These are phyloP conservation scores for Drosophila truncata DNA, from an alignment of 1,140 invertebrate species.

Conservation along the genomic window DNA sequence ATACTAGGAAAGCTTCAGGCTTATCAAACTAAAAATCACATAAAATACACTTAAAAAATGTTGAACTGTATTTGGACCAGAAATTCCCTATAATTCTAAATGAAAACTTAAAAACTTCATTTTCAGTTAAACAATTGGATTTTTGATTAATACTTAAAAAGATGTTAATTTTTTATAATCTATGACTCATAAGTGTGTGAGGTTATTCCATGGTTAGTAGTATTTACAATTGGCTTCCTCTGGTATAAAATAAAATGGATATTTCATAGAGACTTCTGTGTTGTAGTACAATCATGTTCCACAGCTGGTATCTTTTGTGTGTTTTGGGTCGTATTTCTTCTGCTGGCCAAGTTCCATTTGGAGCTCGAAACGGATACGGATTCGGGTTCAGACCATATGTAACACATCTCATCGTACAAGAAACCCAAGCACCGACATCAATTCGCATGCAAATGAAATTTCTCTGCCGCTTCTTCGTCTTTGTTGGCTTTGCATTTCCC, in stretches of 20 bases:
- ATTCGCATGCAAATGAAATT: constrained; percentile 53
- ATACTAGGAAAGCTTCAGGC: constrained; percentile 5
- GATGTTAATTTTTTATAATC: background rate
- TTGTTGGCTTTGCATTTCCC: constrained; percentile 33
- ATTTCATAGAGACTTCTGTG: background rate
- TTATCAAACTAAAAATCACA: background rate
- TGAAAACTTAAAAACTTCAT: too few relatives aligned
- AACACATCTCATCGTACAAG: constrained; percentile 30
- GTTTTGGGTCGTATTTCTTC: constrained; percentile 9
- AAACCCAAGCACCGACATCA: constrained; percentile 34
- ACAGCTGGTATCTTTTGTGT: constrained; percentile 32
- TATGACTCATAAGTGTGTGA: background rate
- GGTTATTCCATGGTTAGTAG: background rate
- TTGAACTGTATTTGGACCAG: background rate
- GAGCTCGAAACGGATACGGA: constrained; percentile 2
- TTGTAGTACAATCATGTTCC: constrained; percentile 23
- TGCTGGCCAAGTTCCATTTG: constrained; percentile 52
- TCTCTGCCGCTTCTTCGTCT: constrained; percentile 19
- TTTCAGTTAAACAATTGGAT: background rate
- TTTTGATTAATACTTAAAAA: background rate
- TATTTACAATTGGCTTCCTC: background rate
- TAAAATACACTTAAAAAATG: background rate
- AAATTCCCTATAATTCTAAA: background rate
- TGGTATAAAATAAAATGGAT: background rate
- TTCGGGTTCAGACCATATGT: constrained; percentile 27